Percentiles rank a stretch among this genome's conserved stretches.
phyloP scores from a whole-genome alignment of 2,113 vertebrate genomes.

The Charadrius vociferus region DNA sequence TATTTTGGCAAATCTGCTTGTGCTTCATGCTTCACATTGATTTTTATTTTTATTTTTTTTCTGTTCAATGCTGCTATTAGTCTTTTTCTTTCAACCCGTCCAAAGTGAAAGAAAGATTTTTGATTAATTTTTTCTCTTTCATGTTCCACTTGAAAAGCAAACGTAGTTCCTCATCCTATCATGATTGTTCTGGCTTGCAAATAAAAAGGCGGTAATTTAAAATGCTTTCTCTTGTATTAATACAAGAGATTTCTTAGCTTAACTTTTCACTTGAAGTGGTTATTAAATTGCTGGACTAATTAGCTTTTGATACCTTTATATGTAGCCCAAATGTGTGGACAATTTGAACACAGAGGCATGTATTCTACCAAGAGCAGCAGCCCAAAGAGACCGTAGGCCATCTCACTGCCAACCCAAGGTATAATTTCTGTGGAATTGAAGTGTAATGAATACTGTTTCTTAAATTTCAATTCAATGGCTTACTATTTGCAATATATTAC shows the following conservation, averaged over 20 bases:
- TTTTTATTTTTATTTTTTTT: background rate
- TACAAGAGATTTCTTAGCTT: background rate
- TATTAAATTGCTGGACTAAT: background rate
- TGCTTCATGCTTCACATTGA: background rate
- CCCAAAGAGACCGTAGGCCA: background rate
- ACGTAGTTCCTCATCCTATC: background rate
- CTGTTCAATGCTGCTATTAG: background rate
- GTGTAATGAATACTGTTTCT: background rate
- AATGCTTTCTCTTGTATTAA: background rate
- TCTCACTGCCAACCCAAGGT: conserved; percentile 42
- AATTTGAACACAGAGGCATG: background rate
- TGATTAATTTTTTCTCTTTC: background rate
- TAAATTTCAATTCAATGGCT: background rate
- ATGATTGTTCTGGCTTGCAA: background rate
- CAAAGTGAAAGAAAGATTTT: background rate
- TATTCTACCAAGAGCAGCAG: background rate
- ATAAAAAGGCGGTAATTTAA: background rate
- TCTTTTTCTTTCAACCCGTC: background rate
- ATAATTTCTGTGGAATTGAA: background rate
- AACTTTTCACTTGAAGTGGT: background rate
- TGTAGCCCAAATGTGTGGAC: conserved; percentile 11
- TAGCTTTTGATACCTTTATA: background rate
- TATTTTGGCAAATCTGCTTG: background rate
- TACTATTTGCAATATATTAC: background rate
- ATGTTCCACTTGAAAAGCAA: background rate